Evolutionary conservation across 2,113 vertebrate species (phyloP).

Genomic region (Stegastes partitus): DNA sequence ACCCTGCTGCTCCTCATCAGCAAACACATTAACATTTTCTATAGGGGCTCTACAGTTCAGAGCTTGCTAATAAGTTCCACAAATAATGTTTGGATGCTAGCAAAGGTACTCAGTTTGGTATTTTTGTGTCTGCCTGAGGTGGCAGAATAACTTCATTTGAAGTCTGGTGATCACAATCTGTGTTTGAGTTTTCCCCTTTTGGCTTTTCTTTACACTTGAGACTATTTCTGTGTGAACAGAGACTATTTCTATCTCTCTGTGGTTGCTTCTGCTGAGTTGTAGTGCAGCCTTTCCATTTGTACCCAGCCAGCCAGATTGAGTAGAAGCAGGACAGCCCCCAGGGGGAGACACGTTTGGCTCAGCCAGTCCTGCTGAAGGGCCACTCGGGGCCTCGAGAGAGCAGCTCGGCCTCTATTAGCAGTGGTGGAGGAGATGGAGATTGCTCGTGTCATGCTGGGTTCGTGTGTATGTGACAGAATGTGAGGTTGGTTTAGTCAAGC

Average conservation of each 20-base stretch:
- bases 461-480: background rate
- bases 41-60: background rate
- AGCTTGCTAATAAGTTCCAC: background rate
- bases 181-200: slow-evolving; percentile 12
- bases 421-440: slow-evolving; percentile 42
- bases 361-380: slow-evolving; percentile 54
- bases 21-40: slow-evolving; percentile 16
- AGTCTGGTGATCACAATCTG: slow-evolving; percentile 10
- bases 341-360: slow-evolving; percentile 67
- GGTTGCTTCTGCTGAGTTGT: slow-evolving; percentile 35
- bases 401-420: slow-evolving; percentile 59
- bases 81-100: slow-evolving; percentile 7
- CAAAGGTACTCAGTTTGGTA: background rate
- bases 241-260: slow-evolving; percentile 24
- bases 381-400: slow-evolving; percentile 57
- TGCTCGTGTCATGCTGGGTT: slow-evolving; percentile 13
- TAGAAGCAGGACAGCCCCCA: slow-evolving; percentile 75
- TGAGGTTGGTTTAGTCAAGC: slow-evolving; percentile 2
- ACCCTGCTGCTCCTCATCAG: slow-evolving; percentile 44
- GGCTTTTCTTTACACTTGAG: slow-evolving; percentile 14
- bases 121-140: slow-evolving; percentile 1
- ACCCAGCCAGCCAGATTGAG: slow-evolving; percentile 55
- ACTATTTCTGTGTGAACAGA: background rate
- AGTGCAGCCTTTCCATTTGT: slow-evolving; percentile 42
- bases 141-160: slow-evolving; percentile 1